These are phyloP conservation scores for Sycobia sp. DNA, from an alignment of 1,140 invertebrate genomes.

Conservation along the genomic window DNA sequence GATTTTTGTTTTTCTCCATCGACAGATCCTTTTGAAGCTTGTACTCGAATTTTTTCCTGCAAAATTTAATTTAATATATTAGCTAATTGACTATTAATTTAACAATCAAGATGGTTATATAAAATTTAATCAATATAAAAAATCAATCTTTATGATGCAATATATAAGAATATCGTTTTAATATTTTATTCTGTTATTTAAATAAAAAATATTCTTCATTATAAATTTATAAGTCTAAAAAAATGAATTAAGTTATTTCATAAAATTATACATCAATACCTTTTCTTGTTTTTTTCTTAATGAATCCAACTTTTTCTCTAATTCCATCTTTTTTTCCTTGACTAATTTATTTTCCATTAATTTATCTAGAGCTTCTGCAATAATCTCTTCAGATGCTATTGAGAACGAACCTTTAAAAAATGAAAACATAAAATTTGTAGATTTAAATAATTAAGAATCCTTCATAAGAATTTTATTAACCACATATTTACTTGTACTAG, in stretches of 20 bases:
- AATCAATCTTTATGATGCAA: too few relatives aligned
- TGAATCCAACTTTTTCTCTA: constrained; percentile 86
- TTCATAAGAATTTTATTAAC: not conserved
- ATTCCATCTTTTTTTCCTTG: constrained; percentile 78
- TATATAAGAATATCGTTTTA: too few relatives aligned
- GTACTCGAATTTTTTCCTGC: constrained; percentile 67
- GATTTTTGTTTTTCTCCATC: constrained; percentile 67
- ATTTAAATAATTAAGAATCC: constrained; percentile 1
- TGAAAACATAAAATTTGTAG: constrained; percentile 4
- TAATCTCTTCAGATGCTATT: constrained; percentile 64
- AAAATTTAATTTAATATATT: constrained; percentile 8
- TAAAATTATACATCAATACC: constrained; percentile 48
- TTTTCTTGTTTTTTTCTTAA: constrained; percentile 87
- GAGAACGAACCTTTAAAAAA: constrained; percentile 32
- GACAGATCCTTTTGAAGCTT: constrained; percentile 65
- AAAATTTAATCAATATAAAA: not conserved
- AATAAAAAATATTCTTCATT: not conserved
- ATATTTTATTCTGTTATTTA: too few relatives aligned
- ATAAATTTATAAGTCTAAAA: not conserved
- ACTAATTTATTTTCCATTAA: constrained; percentile 82
- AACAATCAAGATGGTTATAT: not conserved
- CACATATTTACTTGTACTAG: constrained; percentile 47
- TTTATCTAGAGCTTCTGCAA: constrained; percentile 79
- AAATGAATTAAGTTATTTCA: not conserved
- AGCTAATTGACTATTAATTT: not conserved